Base-by-base conservation (phyloP, 2,113 vertebrate genomes). In the Rattus rattus region DNA sequence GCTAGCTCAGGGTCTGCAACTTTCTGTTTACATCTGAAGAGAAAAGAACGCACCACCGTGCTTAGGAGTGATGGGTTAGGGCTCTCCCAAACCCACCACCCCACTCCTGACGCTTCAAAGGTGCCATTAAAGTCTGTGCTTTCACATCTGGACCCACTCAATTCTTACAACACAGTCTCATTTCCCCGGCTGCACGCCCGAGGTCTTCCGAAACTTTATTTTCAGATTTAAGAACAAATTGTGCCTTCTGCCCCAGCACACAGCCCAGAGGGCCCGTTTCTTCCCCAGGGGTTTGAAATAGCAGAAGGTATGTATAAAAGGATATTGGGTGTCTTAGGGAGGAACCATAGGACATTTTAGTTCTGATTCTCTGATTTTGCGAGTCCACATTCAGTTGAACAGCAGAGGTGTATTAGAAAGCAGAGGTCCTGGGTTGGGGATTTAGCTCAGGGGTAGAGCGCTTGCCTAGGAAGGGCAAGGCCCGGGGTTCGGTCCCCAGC, bases 1-100 rank as follows among this genome's bases (percentile, higher is more conserved):
- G 98, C 98, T 61, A 99, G 98, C 43, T 99, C 98, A 65, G 98
- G 96, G 98, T 98, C 98, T 14, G 43, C 97, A 69, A 96, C 96
- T 92, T 97, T 98, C 97, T 97, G 95, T 16, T 93, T 98, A 89
- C 96, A 96, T 96, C 98, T 99, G 95, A 83, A 97, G 97, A 98
- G 96, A 94, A 97, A 75, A 96, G 67, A 69, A 96, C 59, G 94
- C 96, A 92, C 87, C 93, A 88, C 94, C 80, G 16, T 65, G 94
- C 80, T 92, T 95, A 92, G 3, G 0, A 96, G 72, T 94, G 97
- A 96, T 54, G 69, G 77, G 52, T 96, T 97, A 85, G 97, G 97
- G 86, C 97, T 97, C 97, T 97, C 97, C 84, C 80, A n/a, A 13
- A 52, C 59, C 83, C 91, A 97, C 63, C 90, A 93, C 93, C 5